phyloP scores from a whole-genome alignment of 2,797 vertebrate genomes.

The Neosalanx taihuensis region DNA sequence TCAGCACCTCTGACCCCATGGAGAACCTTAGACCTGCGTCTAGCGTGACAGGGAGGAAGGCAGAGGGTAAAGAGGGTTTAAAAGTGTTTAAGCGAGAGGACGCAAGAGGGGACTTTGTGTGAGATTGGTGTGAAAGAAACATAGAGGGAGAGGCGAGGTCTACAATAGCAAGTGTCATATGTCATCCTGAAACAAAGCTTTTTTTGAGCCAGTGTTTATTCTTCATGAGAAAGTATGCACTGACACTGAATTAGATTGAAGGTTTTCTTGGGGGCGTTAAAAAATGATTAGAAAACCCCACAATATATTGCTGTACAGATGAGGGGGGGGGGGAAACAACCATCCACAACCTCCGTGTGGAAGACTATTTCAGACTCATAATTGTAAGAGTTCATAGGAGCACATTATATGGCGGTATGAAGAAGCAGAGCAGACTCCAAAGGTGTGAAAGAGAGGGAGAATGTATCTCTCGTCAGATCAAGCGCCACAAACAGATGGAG shows the following conservation, averaged over 20 bases:
- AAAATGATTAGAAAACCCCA: neutral
- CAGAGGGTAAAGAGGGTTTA: neutral
- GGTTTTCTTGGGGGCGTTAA: neutral
- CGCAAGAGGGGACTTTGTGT: neutral
- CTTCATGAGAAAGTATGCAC: neutral
- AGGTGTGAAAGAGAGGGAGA: constrained; percentile 23
- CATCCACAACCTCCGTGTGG: constrained; percentile 19
- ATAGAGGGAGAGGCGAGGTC: neutral
- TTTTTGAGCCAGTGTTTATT: neutral
- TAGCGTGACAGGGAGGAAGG: neutral
- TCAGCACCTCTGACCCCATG: neutral
- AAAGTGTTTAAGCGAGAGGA: neutral
- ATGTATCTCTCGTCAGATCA: constrained; percentile 26
- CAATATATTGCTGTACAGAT: neutral
- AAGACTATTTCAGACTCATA: constrained; percentile 7
- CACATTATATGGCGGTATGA: constrained; percentile 17
- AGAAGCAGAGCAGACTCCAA: constrained; percentile 28
- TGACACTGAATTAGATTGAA: neutral
- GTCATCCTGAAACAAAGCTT: neutral
- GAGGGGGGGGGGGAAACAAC: neutral
- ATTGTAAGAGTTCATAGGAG: constrained; percentile 15
- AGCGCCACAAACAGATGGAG: constrained; percentile 30
- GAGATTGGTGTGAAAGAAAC: constrained; percentile 5
- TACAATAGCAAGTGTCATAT: neutral
- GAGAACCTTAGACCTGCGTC: neutral